Conservation (phyloP, 1,140 invertebrate genomes). For the Melipona quadrifasciata region DNA sequence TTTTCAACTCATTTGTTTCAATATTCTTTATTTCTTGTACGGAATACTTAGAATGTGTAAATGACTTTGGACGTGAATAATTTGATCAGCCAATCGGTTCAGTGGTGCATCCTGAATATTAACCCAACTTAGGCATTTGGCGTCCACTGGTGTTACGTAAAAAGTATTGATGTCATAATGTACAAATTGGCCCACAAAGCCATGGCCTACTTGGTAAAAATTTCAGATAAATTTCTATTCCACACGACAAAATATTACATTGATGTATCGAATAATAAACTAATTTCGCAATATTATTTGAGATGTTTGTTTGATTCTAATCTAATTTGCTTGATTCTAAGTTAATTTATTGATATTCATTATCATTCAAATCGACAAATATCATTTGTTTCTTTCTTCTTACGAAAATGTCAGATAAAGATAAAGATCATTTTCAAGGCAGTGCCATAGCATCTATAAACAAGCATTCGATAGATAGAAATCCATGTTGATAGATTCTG, state of each 20-base stretch:
- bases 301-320: background rate
- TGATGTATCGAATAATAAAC: conserved; percentile 46
- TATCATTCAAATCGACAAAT: background rate
- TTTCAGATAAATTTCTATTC: conserved; percentile 54
- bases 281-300: conserved; percentile 23
- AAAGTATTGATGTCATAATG: conserved; percentile 52
- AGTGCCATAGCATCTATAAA: background rate
- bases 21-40: conserved; percentile 7
- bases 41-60: conserved; percentile 13
- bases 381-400: background rate
- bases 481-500: conserved; percentile 11
- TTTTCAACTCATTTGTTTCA: background rate
- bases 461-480: background rate
- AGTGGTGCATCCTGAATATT: conserved; percentile 46
- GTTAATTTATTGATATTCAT: background rate
- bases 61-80: conserved; percentile 28
- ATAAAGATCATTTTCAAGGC: conserved; percentile 10
- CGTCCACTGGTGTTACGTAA: conserved; percentile 35
- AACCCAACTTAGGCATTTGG: conserved; percentile 44
- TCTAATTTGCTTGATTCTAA: background rate
- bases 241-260: conserved; percentile 28
- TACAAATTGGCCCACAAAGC: conserved; percentile 37
- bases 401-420: background rate
- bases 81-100: conserved; percentile 18
- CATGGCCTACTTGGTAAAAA: conserved; percentile 53